Evolutionary conservation across 2,113 vertebrate species (phyloP), one percentile per base, ranked within the genome.

Genomic region (Corythornis cristatus): DNA sequence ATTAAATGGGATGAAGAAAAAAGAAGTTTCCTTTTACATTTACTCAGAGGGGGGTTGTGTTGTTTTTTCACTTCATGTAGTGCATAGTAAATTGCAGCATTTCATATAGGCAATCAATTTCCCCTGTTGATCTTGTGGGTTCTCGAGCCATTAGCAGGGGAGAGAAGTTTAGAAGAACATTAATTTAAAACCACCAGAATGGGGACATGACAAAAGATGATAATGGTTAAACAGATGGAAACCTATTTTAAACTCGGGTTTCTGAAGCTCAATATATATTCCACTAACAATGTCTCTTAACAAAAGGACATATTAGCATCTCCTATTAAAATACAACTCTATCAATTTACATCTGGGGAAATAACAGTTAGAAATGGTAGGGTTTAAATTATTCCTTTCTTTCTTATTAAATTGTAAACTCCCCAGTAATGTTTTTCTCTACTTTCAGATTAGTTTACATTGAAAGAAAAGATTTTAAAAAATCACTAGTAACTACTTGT

Each of bases 171-270:
- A 51, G 33, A 54, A 68, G 19, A 90, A 51, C 12, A 56, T 67
- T 25, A 74, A 26, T 43, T 79, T 62, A 80, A 77, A 83, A 61
- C 46, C 62, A 58, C 53, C 53, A 88, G 65, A 22, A 92, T 68
- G 16, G 35, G 9, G 37, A 51, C 3, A 20, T 60, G 51, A 88
- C 33, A 88, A 70, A 82, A 86, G n/a, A 78, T 53, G 26, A 48
- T 29, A 82, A 82, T 46, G 31, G n/a, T 10, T 35, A 54, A 86
- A 64, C 48, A 81, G 86, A 0, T 75, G 18, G 80, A 95, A 93
- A 72, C 6, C 14, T 37, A 68, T 68, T 93, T 88, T 60, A 68
- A 86, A 61, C 22, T 57, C 57, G 37, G 18, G 81, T 93, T 94
- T 90, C 62, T 6, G 1, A 86, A 95, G 84, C 43, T 54, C 37